Conservation (phyloP, 1,140 invertebrate genomes). For the Drosophila bocqueti region DNA sequence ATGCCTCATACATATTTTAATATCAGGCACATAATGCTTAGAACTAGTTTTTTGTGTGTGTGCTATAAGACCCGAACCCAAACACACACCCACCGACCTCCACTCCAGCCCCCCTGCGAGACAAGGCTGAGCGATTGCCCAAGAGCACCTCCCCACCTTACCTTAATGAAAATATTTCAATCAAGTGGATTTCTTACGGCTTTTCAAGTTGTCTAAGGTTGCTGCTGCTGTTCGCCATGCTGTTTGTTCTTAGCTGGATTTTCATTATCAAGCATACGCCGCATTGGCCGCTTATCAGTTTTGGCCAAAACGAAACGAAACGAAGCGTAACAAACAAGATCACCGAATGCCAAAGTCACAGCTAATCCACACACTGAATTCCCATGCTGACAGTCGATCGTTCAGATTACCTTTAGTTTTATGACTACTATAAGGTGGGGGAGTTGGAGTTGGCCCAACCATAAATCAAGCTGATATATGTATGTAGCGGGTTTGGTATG, state of each 20-base stretch:
- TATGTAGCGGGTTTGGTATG: slow-evolving; percentile 14
- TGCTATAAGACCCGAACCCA: slow-evolving; percentile 8
- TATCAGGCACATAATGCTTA: slow-evolving; percentile 50
- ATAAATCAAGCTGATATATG: slow-evolving; percentile 44
- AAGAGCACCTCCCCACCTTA: slow-evolving; percentile 14
- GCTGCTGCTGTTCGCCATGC: neutral
- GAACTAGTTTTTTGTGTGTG: slow-evolving; percentile 41
- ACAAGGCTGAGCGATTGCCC: slow-evolving; percentile 33
- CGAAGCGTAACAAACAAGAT: slow-evolving; percentile 21
- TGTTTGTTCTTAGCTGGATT: slow-evolving; percentile 30
- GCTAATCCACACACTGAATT: slow-evolving; percentile 12
- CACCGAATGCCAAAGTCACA: slow-evolving; percentile 31
- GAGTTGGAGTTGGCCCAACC: neutral
- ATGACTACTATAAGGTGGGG: slow-evolving; percentile 12
- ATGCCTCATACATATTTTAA: slow-evolving; percentile 49
- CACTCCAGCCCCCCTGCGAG: neutral
- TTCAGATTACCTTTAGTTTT: slow-evolving; percentile 22
- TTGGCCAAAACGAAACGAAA: slow-evolving; percentile 4
- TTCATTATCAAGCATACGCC: slow-evolving; percentile 68
- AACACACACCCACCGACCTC: slow-evolving; percentile 16
- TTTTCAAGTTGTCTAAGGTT: slow-evolving; percentile 32
- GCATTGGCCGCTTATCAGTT: slow-evolving; percentile 56
- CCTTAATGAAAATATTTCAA: slow-evolving; percentile 37
- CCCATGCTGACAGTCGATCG: slow-evolving; percentile 17
- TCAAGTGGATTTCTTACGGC: slow-evolving; percentile 41